Evolutionary conservation across 2,113 vertebrate genomes (phyloP), one percentile per base, ranked within the genome.

Genomic region (Machaerirhynchus nigripectus): DNA sequence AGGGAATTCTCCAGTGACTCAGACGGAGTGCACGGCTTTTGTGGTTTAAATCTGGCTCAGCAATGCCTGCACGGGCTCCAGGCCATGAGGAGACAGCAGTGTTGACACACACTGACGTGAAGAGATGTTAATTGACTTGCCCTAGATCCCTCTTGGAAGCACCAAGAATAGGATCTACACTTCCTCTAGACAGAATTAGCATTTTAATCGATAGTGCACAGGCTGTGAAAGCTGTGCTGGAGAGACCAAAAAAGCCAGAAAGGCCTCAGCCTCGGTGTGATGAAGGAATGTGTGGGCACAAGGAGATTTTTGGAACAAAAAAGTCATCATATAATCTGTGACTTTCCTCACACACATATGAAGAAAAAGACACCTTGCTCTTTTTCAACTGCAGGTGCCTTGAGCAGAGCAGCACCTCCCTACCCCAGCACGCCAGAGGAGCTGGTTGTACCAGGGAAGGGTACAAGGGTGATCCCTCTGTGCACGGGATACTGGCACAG

Each of bases 91-190:
- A 94, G 84, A 73, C 75, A 87, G 80, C 52, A 60, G 92, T 65
- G 94, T 79, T 95, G 92, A 93, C 92, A 83, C 10, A 73, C 49
- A 35, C 14, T 76, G 87, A 93, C 11, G 4, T 46, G 61, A 75
- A n/a, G 46, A 94, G 89, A 91, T 92, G 89, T 42, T 95, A 93
- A 93, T 21, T 87, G 80, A 95, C 87, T 95, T 85, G 94, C 53
- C 90, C 95, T 40, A 97, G 57, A 90, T 95, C 84, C 39, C 47
- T 91, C 93, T 44, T 84, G 60, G 81, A 94, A 91, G 59, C 73
- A 88, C 71, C 88, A 82, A 47, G 86, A 95, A 93, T 91, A 95
- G 94, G 86, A 94, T 65, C 76, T 55, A 11, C 65, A 88, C 76
- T 79, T 88, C 76, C 84, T 76, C 73, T 69, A 63, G 60, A 50